Percentiles rank a stretch among this genome's conserved stretches.
These are phyloP conservation scores for Otocyon megalotis DNA, from an alignment of 2,113 vertebrate genomes.

Conservation along the genomic window DNA sequence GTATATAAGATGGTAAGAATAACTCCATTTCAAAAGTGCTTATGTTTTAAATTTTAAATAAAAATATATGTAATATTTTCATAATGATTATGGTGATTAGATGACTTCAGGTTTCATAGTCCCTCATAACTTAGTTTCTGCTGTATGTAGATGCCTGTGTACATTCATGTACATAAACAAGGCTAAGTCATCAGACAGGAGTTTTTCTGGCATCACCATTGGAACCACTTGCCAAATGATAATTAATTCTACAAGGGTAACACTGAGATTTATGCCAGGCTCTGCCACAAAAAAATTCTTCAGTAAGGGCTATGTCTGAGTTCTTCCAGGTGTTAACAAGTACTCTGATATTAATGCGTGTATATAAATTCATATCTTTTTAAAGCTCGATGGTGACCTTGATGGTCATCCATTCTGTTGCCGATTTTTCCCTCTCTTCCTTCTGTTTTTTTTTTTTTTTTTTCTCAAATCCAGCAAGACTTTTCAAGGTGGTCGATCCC, in stretches of 20 bases:
- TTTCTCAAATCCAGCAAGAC: background rate
- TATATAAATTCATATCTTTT: constrained; percentile 11
- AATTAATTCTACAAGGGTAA: background rate
- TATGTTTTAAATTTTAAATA: background rate
- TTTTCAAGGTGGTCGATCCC: background rate
- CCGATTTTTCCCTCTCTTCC: background rate
- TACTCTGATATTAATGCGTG: background rate
- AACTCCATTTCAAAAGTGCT: background rate
- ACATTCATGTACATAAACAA: background rate
- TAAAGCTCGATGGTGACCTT: background rate
- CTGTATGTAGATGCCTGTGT: background rate
- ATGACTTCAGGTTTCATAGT: background rate
- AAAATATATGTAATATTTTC: background rate
- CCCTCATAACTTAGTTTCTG: background rate
- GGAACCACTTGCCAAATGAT: background rate
- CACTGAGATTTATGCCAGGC: background rate
- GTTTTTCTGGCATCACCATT: background rate
- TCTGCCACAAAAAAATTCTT: background rate
- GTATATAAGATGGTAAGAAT: background rate
- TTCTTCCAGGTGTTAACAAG: background rate
- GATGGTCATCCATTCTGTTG: background rate
- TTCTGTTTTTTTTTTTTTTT: background rate
- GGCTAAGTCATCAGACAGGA: background rate
- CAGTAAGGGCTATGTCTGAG: background rate
- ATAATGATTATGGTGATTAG: background rate